Percentiles rank a stretch among this genome's conserved stretches.
Conservation (phyloP, 1,140 invertebrate species). For the Platyscapa corneri region DNA sequence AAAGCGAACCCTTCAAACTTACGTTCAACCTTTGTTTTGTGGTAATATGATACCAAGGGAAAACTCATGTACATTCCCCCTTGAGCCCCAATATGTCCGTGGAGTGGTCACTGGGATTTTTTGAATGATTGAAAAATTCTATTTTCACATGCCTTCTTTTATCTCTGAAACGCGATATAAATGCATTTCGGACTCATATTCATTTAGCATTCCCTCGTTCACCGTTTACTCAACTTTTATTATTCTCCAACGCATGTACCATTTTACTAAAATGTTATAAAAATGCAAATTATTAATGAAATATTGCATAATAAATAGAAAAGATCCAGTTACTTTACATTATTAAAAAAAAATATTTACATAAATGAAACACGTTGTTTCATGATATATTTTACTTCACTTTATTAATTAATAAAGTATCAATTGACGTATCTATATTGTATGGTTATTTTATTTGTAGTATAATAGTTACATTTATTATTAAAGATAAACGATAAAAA, state of each 20-base stretch:
- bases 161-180: not conserved
- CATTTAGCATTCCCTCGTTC: not conserved
- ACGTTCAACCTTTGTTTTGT: not conserved
- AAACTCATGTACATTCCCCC: not conserved
- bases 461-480: too few relatives aligned
- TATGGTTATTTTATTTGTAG: too few relatives aligned
- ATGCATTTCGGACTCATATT: not conserved
- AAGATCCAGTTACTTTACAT: too few relatives aligned
- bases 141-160: not conserved
- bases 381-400: too few relatives aligned
- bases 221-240: not conserved
- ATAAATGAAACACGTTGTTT: too few relatives aligned
- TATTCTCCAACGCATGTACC: not conserved
- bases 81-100: not conserved
- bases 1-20: not conserved
- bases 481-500: too few relatives aligned
- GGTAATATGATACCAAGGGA: not conserved
- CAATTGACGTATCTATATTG: too few relatives aligned
- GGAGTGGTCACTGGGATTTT: not conserved
- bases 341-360: too few relatives aligned
- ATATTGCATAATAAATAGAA: too few relatives aligned
- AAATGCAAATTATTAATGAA: too few relatives aligned
- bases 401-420: too few relatives aligned
- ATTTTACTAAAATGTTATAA: not conserved
- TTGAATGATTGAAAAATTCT: not conserved